Evolutionary conservation across 2,797 vertebrate genomes (phyloP).

Genomic region (Oophaga sylvatica): DNA sequence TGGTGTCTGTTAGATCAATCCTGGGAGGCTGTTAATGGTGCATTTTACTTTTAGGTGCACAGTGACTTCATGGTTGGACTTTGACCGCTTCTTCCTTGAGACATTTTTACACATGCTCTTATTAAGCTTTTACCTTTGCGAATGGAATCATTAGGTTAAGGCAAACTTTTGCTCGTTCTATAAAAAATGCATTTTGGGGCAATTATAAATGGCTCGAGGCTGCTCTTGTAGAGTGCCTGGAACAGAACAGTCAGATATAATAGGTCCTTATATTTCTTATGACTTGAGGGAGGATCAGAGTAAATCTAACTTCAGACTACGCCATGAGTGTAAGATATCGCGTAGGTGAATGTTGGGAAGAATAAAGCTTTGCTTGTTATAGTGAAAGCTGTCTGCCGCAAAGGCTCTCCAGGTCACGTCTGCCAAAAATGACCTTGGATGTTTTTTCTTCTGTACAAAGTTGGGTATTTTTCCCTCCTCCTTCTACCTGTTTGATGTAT

Average conservation of each 20-base stretch:
- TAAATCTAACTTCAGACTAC: conserved; percentile 40
- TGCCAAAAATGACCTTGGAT: conserved; percentile 35
- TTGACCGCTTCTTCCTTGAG: conserved; percentile 38
- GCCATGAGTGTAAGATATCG: conserved; percentile 26
- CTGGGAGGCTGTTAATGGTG: conserved; percentile 27
- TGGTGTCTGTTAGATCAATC: conserved; percentile 31
- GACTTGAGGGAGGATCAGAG: conserved; percentile 51
- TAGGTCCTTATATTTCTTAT: conserved; percentile 38
- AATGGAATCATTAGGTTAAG: conserved; percentile 45
- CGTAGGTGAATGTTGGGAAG: conserved; percentile 36
- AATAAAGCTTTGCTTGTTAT: conserved; percentile 56
- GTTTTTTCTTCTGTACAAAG: conserved; percentile 27
- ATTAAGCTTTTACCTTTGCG: conserved; percentile 34
- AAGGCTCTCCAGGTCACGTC: conserved; percentile 35
- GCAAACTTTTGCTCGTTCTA: conserved; percentile 14
- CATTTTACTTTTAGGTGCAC: conserved; percentile 34
- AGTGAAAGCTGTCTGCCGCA: conserved; percentile 34
- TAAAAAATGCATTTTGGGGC: conserved; percentile 40
- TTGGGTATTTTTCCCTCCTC: not conserved
- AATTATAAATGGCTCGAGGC: conserved; percentile 51
- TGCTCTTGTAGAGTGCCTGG: conserved; percentile 22
- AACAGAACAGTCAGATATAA: conserved; percentile 43
- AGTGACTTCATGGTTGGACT: conserved; percentile 44
- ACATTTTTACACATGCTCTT: conserved; percentile 42
- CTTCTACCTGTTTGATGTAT: conserved; percentile 28